phyloP scores from a whole-genome alignment of 2,888 invertebrate species.

The Steromphala cineraria region DNA sequence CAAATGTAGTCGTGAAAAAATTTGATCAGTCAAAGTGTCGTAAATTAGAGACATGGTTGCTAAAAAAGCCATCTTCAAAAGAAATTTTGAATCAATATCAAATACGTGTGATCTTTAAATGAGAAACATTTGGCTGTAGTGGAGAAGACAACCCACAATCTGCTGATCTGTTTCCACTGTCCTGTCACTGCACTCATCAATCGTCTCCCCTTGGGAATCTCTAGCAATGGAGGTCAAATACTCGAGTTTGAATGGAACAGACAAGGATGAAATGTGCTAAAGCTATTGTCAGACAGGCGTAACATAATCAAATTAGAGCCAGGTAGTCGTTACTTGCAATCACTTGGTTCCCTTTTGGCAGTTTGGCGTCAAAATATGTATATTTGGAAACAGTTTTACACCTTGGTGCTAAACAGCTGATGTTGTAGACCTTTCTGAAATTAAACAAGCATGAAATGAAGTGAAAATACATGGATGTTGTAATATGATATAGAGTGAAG shows the following conservation, averaged over 20 bases:
- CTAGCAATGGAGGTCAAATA: neutral
- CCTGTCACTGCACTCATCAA: neutral
- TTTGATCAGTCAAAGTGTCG: neutral
- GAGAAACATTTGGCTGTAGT: neutral
- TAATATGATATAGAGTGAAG: no score
- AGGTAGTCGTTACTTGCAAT: neutral
- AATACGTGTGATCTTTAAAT: slow-evolving; percentile 4
- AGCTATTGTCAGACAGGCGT: neutral
- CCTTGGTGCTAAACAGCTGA: no score
- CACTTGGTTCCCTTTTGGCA: neutral
- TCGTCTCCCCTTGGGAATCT: neutral
- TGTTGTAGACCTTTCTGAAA: no score
- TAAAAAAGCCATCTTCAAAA: neutral
- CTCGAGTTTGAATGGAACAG: neutral
- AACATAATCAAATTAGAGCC: neutral
- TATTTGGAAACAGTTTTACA: neutral
- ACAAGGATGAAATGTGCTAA: neutral
- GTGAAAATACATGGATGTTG: no score
- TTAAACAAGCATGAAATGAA: no score
- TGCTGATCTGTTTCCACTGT: neutral
- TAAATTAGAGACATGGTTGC: neutral
- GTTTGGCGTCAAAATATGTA: neutral
- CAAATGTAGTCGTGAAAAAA: neutral
- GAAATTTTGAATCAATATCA: slow-evolving; percentile 2
- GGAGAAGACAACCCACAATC: no score